A percentile compares a stretch with the other conserved stretches of the same genome.
Conservation (phyloP, 2,888 invertebrate genomes). For the Plagodis dolabraria region DNA sequence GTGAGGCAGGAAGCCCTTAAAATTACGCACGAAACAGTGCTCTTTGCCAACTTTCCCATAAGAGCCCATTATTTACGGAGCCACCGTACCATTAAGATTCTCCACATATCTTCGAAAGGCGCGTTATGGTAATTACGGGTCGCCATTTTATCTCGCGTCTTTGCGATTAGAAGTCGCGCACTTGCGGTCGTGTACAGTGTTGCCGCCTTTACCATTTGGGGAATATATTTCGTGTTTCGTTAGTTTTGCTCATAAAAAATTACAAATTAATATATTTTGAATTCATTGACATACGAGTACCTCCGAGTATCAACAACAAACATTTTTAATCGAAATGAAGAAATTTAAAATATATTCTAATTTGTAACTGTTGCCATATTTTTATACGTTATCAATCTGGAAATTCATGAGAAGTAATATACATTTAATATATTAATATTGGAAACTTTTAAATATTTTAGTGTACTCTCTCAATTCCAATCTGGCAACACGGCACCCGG, state of each 20-base stretch:
- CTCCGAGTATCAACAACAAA: too few relatives aligned
- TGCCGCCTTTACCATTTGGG: conserved; percentile 5
- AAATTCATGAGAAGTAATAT: too few relatives aligned
- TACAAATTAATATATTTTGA: too few relatives aligned
- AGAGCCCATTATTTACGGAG: conserved; percentile 84
- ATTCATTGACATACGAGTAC: too few relatives aligned
- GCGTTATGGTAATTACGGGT: conserved; percentile 84
- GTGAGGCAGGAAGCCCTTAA: conserved; percentile 79
- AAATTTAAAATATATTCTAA: too few relatives aligned
- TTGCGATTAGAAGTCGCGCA: conserved; percentile 52
- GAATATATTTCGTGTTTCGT: too few relatives aligned
- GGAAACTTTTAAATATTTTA: neutral
- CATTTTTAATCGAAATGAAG: too few relatives aligned
- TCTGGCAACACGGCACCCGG: conserved; percentile 32
- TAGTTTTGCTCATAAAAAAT: too few relatives aligned
- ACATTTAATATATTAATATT: too few relatives aligned
- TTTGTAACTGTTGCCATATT: too few relatives aligned
- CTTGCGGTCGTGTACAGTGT: conserved; percentile 62
- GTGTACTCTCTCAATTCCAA: neutral
- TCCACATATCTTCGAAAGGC: conserved; percentile 84
- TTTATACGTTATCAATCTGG: too few relatives aligned
- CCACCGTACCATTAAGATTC: conserved; percentile 84
- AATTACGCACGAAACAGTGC: conserved; percentile 84
- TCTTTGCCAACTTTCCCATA: conserved; percentile 84
- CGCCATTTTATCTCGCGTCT: conserved; percentile 81